Conservation (phyloP, 2,797 vertebrate species). For the Zenarchopterus dispar region DNA sequence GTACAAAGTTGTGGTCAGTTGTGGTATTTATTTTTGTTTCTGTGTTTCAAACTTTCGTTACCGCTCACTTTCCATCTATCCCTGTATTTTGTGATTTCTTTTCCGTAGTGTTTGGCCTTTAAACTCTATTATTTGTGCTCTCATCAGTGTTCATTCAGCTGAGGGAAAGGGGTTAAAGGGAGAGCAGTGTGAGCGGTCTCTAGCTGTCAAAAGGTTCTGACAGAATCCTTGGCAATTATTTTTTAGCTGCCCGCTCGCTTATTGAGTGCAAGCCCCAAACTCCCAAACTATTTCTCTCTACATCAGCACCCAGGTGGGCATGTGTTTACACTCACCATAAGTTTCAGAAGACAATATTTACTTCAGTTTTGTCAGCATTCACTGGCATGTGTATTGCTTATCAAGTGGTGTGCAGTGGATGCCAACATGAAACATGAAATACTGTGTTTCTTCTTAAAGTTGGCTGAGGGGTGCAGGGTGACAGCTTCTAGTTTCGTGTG, state of each 20-base stretch:
- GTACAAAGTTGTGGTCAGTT: slow-evolving; percentile 91
- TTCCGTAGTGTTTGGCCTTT: slow-evolving; percentile 37
- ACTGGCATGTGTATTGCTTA: neutral
- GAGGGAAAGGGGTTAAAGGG: slow-evolving; percentile 57
- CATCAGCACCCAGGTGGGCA: slow-evolving; percentile 11
- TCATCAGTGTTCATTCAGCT: slow-evolving; percentile 60
- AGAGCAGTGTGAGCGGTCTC: slow-evolving; percentile 31
- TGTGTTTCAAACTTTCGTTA: neutral
- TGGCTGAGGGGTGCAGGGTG: neutral
- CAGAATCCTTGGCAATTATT: slow-evolving; percentile 63
- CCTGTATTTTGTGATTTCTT: slow-evolving; percentile 32
- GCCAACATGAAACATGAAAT: neutral
- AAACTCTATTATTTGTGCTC: slow-evolving; percentile 52
- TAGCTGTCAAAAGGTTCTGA: slow-evolving; percentile 63
- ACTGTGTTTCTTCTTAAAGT: neutral
- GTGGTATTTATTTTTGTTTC: neutral
- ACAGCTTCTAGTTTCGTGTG: no score
- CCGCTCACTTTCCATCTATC: slow-evolving; percentile 3
- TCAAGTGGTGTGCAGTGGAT: neutral
- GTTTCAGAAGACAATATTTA: slow-evolving; percentile 28
- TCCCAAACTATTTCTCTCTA: slow-evolving; percentile 24
- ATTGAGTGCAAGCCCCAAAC: slow-evolving; percentile 54
- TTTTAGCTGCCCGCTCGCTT: slow-evolving; percentile 41
- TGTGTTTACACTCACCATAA: slow-evolving; percentile 31
- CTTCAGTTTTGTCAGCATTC: slow-evolving; percentile 15